Evolutionary conservation across 2,888 invertebrate species (phyloP), one percentile per base, ranked within the genome.

Genomic region (Enchytraeus crypticus): DNA sequence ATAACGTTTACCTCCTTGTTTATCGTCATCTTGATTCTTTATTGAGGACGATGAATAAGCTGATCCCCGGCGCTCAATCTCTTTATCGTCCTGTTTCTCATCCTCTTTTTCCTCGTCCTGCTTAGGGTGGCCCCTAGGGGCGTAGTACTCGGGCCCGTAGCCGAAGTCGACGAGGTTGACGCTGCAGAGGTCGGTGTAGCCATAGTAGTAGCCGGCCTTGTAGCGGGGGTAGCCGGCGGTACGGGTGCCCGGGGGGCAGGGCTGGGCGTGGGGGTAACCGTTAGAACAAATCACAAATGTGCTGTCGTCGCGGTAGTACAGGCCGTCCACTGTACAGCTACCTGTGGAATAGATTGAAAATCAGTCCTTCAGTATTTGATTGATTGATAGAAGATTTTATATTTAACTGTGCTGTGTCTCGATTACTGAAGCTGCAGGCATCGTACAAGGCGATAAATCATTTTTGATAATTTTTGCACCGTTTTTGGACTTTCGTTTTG

Each of bases 101-200:
- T 21, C 46, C 27, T 30, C 51, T 27, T 51, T 29, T 8, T 30
- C 29, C 8, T 51, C 51, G n/a, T 21, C 51, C 8, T 29, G 30
- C n/a, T 30, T 32, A 8, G 51, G 51, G 51, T 51, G 32, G n/a
- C 51, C 51, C 30, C 32, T 51, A 32, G 54, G 54, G 5, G 54
- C 54, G 34, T 54, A 54, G 34, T 38, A 34, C 21, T 54, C 62
- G 33, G 58, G 53, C 27, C 55, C 55, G 58, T 61, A 58, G 1
- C 64, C 62, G 29, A 34, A 30, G 45, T 57, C 59, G n/a, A 64
- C 56, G 30, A 64, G 54, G 59, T 64, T 64, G 53, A 64, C 60
- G 45, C 49, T 51, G 49, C 64, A 64, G 62, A 64, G 63, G 60
- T 60, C 57, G 18, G 53, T 33, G 38, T 57, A 46, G 55, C 57